Evolutionary conservation across 2,888 invertebrate genomes (phyloP).

Genomic region (Trichopoda pennipes): DNA sequence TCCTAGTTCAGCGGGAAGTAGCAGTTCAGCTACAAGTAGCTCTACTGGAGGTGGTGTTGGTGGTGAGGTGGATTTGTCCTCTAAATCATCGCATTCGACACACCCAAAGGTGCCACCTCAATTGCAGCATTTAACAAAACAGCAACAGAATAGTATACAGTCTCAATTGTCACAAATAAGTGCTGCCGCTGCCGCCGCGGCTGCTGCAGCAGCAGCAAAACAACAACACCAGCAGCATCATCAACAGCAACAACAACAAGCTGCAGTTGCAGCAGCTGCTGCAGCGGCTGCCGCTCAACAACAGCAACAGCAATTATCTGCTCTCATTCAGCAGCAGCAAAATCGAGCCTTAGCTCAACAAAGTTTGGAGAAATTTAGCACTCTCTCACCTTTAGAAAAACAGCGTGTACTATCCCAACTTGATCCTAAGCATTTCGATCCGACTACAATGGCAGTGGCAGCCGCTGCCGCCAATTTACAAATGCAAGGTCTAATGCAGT

Average conservation of each 20-base stretch:
- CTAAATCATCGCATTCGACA: slow-evolving; percentile 73
- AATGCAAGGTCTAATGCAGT: slow-evolving; percentile 77
- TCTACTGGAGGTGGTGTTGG: slow-evolving; percentile 69
- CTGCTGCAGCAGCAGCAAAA: slow-evolving; percentile 75
- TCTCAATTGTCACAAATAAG: slow-evolving; percentile 78
- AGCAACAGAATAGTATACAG: slow-evolving; percentile 78
- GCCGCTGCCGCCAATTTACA: slow-evolving; percentile 78
- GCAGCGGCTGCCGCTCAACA: slow-evolving; percentile 79
- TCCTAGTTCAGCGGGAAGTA: slow-evolving; percentile 67
- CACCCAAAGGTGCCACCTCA: slow-evolving; percentile 74
- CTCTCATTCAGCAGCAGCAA: slow-evolving; percentile 85
- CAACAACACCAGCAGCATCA: slow-evolving; percentile 76
- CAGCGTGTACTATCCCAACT: slow-evolving; percentile 83
- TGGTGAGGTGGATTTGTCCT: slow-evolving; percentile 77
- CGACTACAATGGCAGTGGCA: slow-evolving; percentile 75
- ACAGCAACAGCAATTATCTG: slow-evolving; percentile 85
- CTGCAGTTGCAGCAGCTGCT: slow-evolving; percentile 74
- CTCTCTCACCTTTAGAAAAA: slow-evolving; percentile 82
- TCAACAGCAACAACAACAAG: slow-evolving; percentile 72
- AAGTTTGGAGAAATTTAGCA: slow-evolving; percentile 85
- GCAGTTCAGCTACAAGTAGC: slow-evolving; percentile 65
- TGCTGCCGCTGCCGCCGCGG: slow-evolving; percentile 70
- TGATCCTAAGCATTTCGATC: slow-evolving; percentile 81
- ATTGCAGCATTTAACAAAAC: slow-evolving; percentile 78
- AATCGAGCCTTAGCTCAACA: slow-evolving; percentile 84